These are phyloP conservation scores for Drosophila nebulosa DNA, from an alignment of 1,140 invertebrate species.

Conservation along the genomic window DNA sequence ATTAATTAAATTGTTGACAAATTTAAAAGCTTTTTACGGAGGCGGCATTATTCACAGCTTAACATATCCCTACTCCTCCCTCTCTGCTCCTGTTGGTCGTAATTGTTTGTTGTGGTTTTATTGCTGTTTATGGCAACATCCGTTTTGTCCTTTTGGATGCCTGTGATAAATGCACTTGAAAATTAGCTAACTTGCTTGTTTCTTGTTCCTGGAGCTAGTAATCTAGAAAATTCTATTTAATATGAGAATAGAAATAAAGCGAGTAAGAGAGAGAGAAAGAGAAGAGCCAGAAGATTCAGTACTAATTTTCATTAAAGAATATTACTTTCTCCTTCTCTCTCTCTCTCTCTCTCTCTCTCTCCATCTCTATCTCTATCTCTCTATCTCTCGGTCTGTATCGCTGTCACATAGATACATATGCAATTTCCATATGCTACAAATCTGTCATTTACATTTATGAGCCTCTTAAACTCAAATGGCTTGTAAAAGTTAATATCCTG, in stretches of 20 bases:
- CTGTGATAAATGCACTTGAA: conserved; percentile 63
- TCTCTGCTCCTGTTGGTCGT: neutral
- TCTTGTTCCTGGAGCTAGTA: neutral
- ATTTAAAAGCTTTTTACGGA: conserved; percentile 63
- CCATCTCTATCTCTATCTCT: neutral
- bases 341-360: neutral
- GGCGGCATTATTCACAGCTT: conserved; percentile 68
- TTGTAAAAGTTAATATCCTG: conserved; percentile 41
- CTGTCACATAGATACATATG: neutral
- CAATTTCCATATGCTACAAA: conserved; percentile 5
- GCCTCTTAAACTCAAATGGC: conserved; percentile 26
- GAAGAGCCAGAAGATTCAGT: neutral
- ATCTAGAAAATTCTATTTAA: neutral
- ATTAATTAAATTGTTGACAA: conserved; percentile 78
- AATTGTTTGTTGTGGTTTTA: conserved; percentile 43
- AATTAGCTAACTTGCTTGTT: conserved; percentile 48
- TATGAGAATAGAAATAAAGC: neutral
- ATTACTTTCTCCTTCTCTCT: neutral
- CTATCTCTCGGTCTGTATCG: neutral
- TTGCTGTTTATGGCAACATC: conserved; percentile 42
- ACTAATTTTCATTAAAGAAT: neutral
- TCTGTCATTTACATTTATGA: conserved; percentile 33
- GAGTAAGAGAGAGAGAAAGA: neutral
- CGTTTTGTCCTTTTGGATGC: conserved; percentile 23
- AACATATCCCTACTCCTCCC: conserved; percentile 22